Evolutionary conservation across 1,140 invertebrate genomes (phyloP).

Genomic region (Bombyx mandarina): DNA sequence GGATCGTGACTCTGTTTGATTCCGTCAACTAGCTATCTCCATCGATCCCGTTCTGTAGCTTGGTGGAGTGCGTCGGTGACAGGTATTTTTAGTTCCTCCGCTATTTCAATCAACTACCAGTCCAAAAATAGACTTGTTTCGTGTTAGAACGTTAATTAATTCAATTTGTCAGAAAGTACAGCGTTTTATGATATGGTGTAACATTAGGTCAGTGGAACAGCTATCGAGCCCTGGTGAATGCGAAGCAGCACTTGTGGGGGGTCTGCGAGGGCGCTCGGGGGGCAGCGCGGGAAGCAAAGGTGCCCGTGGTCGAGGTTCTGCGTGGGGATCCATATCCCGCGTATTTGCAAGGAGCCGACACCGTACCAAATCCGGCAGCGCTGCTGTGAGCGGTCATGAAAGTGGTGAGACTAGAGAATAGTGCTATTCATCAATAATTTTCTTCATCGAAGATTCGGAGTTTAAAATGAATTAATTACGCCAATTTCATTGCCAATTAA

Average conservation of each 20-base stretch:
- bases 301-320: slow-evolving; percentile 73
- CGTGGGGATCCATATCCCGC: slow-evolving; percentile 86
- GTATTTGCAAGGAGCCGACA: slow-evolving; percentile 89
- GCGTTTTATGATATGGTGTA: neutral
- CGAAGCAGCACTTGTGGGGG: slow-evolving; percentile 61
- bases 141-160: too few species aligned
- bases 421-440: too few species aligned
- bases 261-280: slow-evolving; percentile 43
- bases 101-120: too few species aligned
- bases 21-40: too few species aligned
- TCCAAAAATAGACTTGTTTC: too few species aligned
- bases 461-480: neutral
- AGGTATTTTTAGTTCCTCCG: too few species aligned
- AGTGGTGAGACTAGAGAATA: slow-evolving; percentile 30
- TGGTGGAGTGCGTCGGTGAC: too few species aligned
- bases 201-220: slow-evolving; percentile 81
- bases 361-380: slow-evolving; percentile 76
- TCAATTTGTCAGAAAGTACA: too few species aligned
- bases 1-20: too few species aligned
- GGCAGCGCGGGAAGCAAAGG: slow-evolving; percentile 42
- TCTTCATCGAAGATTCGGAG: too few species aligned
- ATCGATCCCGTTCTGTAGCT: too few species aligned
- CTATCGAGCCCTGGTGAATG: slow-evolving; percentile 76
- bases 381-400: slow-evolving; percentile 53
- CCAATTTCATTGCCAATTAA: neutral